These are phyloP conservation scores for Pipistrellus pygmaeus DNA, from an alignment of 2,797 vertebrate genomes.

Conservation along the genomic window DNA sequence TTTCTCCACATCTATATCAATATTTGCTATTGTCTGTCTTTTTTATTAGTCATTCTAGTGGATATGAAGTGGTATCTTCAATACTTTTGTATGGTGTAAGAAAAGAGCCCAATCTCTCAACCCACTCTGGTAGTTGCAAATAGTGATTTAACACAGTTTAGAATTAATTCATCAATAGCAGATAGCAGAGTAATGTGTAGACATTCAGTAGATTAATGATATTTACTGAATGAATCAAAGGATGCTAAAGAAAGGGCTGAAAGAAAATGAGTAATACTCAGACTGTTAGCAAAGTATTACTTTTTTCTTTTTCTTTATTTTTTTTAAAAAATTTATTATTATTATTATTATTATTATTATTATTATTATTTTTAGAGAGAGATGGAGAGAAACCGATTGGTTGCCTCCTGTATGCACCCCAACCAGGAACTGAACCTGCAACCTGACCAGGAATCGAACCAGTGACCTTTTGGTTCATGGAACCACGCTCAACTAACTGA, in stretches of 20 bases:
- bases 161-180: neutral
- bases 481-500: neutral
- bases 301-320: neutral
- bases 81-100: neutral
- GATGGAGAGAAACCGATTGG: too few species aligned
- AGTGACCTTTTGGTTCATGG: too few species aligned
- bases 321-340: too few species aligned
- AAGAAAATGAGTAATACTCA: constrained; percentile 17
- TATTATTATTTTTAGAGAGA: too few species aligned
- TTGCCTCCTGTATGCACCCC: too few species aligned
- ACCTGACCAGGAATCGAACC: too few species aligned
- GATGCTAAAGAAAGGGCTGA: neutral
- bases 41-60: neutral
- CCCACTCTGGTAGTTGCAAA: neutral
- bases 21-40: neutral
- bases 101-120: neutral
- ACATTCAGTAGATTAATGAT: neutral
- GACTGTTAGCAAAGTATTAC: neutral
- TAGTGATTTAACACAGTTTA: neutral
- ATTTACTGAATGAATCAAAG: constrained; percentile 4
- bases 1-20: neutral
- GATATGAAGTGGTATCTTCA: neutral
- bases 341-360: too few species aligned
- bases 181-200: neutral
- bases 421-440: too few species aligned